Conservation (phyloP, 2,797 vertebrate species). For the Coregonus sp. region DNA sequence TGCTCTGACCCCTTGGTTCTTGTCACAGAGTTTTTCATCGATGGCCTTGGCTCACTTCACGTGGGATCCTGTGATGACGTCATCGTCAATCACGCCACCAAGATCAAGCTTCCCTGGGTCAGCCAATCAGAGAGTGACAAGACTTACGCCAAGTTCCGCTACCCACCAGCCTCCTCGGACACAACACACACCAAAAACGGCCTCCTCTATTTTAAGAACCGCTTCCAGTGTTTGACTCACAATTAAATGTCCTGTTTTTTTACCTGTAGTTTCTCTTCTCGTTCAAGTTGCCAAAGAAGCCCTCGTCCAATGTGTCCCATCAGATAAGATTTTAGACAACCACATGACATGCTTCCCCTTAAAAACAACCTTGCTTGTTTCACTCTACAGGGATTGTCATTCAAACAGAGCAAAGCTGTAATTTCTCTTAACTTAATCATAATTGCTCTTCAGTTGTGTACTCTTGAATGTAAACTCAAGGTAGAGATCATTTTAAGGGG, state of each 20-base stretch:
- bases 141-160: constrained; percentile 86
- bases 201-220: constrained; percentile 92
- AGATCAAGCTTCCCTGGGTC: constrained; percentile 88
- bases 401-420: constrained; percentile 13
- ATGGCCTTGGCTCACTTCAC: constrained; percentile 88
- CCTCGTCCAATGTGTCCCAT: constrained; percentile 34
- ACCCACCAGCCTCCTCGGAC: constrained; percentile 78
- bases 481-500: background rate
- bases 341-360: constrained; percentile 32
- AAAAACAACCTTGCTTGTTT: constrained; percentile 19
- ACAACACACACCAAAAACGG: constrained; percentile 77
- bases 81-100: constrained; percentile 88
- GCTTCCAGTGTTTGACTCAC: constrained; percentile 87
- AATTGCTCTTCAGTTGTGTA: background rate
- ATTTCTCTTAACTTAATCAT: background rate
- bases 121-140: constrained; percentile 81
- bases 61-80: constrained; percentile 92
- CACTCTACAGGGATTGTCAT: constrained; percentile 12
- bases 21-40: constrained; percentile 82
- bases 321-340: constrained; percentile 46
- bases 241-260: constrained; percentile 61
- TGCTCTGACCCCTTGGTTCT: background rate
- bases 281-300: constrained; percentile 65
- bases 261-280: constrained; percentile 8
- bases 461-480: constrained; percentile 16